Evolutionary conservation across 64 coral and sea anemone genomes (phyloP), one percentile per base, ranked within the genome.

Genomic region (Cladopsammia gracilis): DNA sequence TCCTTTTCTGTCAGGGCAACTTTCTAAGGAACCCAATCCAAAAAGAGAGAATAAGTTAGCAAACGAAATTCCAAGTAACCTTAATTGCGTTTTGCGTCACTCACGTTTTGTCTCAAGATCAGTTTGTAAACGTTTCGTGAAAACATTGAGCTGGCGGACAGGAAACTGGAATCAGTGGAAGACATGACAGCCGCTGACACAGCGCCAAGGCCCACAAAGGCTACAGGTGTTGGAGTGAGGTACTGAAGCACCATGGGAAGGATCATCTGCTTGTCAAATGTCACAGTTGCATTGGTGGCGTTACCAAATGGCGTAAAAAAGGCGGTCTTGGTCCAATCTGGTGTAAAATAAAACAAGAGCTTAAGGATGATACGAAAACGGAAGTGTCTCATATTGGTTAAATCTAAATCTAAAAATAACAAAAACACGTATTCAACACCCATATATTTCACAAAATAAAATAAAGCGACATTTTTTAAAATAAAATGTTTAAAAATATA

Each of bases 151-250:
- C 91, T 76, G 19, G 75, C 89, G 10, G 92, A 93, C 44, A 98
- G 87, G n/a, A 98, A 57, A 53, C 87, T 87, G 64, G 91, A 94
- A 62, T 98, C 96, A 7, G 96, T 83, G 18, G 96, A 98, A 18
- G 96, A 98, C 96, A 98, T 98, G 49, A 98, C 92, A 47, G 96
- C 96, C 4, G 96, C 96, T 11, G 96, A 87, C 22, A 98, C 92
- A 18, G 96, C 92, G 3, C 92, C 96, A 19, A 98, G 92, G 25
- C 96, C 96, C 58, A 98, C 77, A 72, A 94, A 80, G 20, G 92
- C 68, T 14, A 98, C 82, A 64, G 71, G 68, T 62, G 79, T 71
- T 42, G 96, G 96, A 25, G 92, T 94, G 18, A 94, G 88, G 61
- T 98, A 92, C 10, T 85, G 88, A 7, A 98, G 70, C n/a, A 98